These are phyloP conservation scores for Aldrovandia affinis DNA, from an alignment of 2,797 vertebrate species.

Conservation along the genomic window DNA sequence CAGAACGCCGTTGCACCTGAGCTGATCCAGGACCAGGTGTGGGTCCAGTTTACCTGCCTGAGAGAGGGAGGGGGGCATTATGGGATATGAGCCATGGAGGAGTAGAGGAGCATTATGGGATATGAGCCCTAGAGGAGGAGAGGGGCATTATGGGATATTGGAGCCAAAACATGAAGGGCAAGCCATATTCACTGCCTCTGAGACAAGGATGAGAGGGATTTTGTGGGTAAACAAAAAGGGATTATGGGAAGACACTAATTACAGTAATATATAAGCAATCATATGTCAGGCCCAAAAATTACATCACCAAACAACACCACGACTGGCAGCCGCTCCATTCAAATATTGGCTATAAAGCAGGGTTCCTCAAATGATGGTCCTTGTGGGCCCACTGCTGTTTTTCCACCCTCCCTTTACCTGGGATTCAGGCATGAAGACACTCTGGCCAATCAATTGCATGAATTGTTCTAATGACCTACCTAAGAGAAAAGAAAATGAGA, in stretches of 20 bases:
- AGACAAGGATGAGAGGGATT: neutral
- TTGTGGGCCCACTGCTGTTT: too few relatives aligned
- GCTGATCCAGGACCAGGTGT: conserved; percentile 93
- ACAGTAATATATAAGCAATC: neutral
- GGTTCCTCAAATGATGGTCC: too few relatives aligned
- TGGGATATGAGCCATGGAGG: too few relatives aligned
- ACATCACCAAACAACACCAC: neutral
- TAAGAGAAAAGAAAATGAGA: too few relatives aligned
- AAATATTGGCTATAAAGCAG: too few relatives aligned
- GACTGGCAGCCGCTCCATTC: too few relatives aligned
- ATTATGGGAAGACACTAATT: neutral
- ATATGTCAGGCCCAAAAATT: too few relatives aligned
- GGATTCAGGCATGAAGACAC: too few relatives aligned
- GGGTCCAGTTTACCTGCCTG: conserved; percentile 95
- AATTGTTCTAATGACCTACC: too few relatives aligned
- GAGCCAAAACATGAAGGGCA: neutral
- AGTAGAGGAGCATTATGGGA: neutral
- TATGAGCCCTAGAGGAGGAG: neutral
- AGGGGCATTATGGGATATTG: neutral
- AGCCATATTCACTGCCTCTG: neutral
- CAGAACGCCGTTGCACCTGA: conserved; percentile 92
- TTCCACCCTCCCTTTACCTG: too few relatives aligned
- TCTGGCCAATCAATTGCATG: too few relatives aligned
- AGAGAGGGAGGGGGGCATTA: too few relatives aligned
- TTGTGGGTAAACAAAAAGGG: neutral